These are phyloP conservation scores for Neodiprion pinetum DNA, from an alignment of 1,140 invertebrate genomes.

Conservation along the genomic window DNA sequence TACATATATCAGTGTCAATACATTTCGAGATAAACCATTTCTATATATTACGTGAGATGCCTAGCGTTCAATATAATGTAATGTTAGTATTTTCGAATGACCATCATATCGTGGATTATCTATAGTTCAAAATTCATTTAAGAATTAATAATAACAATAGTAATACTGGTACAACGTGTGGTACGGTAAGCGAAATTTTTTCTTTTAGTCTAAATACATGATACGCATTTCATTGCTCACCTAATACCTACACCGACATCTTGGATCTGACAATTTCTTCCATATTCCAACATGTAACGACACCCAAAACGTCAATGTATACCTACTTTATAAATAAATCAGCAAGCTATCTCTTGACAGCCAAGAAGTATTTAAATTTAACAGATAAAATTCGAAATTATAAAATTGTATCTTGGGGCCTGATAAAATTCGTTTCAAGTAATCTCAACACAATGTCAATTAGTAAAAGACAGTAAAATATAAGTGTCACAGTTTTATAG, in stretches of 20 bases:
- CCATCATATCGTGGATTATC: not conserved
- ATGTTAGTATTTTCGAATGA: slow-evolving; percentile 2
- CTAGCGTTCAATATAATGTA: not conserved
- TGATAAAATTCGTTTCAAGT: not conserved
- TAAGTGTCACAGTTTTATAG: too few species aligned
- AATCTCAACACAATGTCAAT: too few species aligned
- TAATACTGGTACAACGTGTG: slow-evolving; percentile 62
- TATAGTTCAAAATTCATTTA: slow-evolving; percentile 13
- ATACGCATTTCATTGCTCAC: slow-evolving; percentile 26
- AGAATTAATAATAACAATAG: slow-evolving; percentile 44
- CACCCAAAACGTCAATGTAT: not conserved
- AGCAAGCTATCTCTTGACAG: too few species aligned
- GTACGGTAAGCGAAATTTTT: slow-evolving; percentile 47
- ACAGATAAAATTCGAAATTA: not conserved
- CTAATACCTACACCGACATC: slow-evolving; percentile 26
- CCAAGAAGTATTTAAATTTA: not conserved
- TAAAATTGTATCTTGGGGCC: not conserved
- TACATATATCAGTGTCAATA: not conserved
- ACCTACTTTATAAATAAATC: not conserved
- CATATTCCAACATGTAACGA: not conserved
- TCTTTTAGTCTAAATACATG: slow-evolving; percentile 30
- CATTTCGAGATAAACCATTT: too few species aligned
- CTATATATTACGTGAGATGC: not conserved
- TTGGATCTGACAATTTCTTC: not conserved
- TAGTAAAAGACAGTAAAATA: not conserved